Evolutionary conservation across 2,888 invertebrate species (phyloP).

Genomic region (Lucinisca nassula): DNA sequence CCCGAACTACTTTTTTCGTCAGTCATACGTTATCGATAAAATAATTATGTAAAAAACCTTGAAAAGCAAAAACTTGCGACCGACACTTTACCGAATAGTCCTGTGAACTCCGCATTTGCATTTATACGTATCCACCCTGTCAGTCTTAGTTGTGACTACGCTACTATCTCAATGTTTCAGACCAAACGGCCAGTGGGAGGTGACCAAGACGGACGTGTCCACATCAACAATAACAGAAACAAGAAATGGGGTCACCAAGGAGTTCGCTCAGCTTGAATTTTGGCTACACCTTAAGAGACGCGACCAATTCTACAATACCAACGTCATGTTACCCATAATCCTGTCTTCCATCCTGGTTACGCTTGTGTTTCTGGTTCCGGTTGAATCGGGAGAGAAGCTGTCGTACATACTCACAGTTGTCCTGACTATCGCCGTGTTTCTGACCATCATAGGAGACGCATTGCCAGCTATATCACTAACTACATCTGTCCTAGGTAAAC

Average conservation of each 20-base stretch:
- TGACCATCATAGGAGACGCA: constrained; percentile 55
- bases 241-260: constrained; percentile 15
- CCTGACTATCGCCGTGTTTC: constrained; percentile 62
- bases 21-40: too few species aligned
- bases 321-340: constrained; percentile 69
- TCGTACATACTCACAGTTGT: constrained; percentile 65
- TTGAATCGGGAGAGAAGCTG: constrained; percentile 66
- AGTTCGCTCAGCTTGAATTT: constrained; percentile 47
- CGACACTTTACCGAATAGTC: too few species aligned
- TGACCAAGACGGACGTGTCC: constrained; percentile 2
- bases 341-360: constrained; percentile 67
- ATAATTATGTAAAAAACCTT: too few species aligned
- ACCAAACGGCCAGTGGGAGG: constrained; percentile 42
- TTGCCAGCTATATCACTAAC: constrained; percentile 41
- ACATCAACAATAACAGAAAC: constrained; percentile 25
- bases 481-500: neutral
- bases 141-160: too few species aligned
- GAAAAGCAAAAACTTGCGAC: too few species aligned
- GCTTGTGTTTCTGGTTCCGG: constrained; percentile 58
- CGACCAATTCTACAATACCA: constrained; percentile 68
- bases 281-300: constrained; percentile 46
- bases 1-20: too few species aligned
- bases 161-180: too few species aligned
- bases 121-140: too few species aligned
- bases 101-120: too few species aligned